These are phyloP conservation scores for Drepanosiphum platanoidis DNA, from an alignment of 2,888 invertebrate genomes.

Conservation along the genomic window DNA sequence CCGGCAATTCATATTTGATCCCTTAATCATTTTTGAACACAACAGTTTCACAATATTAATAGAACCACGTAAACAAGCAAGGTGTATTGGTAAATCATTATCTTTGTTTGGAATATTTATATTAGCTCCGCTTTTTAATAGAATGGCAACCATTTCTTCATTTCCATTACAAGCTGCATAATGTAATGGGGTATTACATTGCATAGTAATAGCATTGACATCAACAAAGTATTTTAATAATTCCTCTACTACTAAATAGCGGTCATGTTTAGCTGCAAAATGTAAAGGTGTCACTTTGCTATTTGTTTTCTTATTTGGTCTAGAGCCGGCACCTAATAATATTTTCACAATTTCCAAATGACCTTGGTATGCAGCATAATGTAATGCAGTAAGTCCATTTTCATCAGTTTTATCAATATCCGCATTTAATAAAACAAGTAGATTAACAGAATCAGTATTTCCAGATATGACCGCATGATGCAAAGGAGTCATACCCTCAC, in stretches of 20 bases:
- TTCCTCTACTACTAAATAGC: slow-evolving; percentile 45
- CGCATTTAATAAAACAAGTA: slow-evolving; percentile 57
- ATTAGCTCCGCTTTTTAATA: slow-evolving; percentile 56
- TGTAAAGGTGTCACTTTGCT: slow-evolving; percentile 57
- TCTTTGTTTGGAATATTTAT: slow-evolving; percentile 56
- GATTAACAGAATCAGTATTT: slow-evolving; percentile 67
- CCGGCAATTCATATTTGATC: slow-evolving; percentile 42
- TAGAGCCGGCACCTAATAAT: slow-evolving; percentile 34
- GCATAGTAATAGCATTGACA: slow-evolving; percentile 52
- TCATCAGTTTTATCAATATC: slow-evolving; percentile 54
- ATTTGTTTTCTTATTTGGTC: slow-evolving; percentile 56
- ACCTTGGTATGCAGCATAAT: slow-evolving; percentile 60
- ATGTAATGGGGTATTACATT: slow-evolving; percentile 55
- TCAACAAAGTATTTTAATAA: slow-evolving; percentile 50
- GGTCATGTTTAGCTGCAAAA: slow-evolving; percentile 53
- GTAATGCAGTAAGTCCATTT: slow-evolving; percentile 57
- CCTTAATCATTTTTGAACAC: slow-evolving; percentile 33
- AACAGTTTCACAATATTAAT: slow-evolving; percentile 43
- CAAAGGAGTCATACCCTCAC: slow-evolving; percentile 87
- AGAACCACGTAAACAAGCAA: slow-evolving; percentile 54
- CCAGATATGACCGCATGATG: slow-evolving; percentile 81
- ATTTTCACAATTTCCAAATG: slow-evolving; percentile 51
- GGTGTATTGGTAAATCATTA: slow-evolving; percentile 51
- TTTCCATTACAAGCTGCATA: slow-evolving; percentile 61
- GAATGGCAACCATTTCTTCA: slow-evolving; percentile 52